Percentiles rank a stretch among this genome's conserved stretches.
These are phyloP conservation scores for Melanophora roralis DNA, from an alignment of 2,888 invertebrate species.

Conservation along the genomic window DNA sequence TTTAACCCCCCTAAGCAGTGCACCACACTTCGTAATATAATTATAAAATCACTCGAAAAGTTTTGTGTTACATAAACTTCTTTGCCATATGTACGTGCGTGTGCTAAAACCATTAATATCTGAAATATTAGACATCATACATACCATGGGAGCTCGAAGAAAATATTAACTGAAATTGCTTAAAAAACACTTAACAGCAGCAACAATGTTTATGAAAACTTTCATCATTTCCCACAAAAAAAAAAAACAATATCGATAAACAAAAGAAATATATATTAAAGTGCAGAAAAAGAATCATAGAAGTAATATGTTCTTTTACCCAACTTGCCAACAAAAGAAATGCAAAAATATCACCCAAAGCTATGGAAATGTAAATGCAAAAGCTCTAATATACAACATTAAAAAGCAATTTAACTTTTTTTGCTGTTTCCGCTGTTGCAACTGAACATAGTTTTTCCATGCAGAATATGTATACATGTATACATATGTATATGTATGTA, in stretches of 20 bases:
- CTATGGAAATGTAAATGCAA: constrained; percentile 44
- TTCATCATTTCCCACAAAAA: constrained; percentile 23
- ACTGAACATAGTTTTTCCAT: neutral
- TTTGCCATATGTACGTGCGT: neutral
- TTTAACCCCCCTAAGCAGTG: neutral
- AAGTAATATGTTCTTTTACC: constrained; percentile 10
- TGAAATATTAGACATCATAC: constrained; percentile 4
- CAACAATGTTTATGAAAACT: constrained; percentile 30
- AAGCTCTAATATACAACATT: constrained; percentile 52
- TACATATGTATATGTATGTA: too few species aligned
- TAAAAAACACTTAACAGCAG: neutral
- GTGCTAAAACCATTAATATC: neutral
- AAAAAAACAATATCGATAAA: neutral
- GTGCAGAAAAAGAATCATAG: neutral
- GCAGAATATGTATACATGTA: neutral
- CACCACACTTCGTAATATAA: neutral
- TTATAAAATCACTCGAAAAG: constrained; percentile 12
- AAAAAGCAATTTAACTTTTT: constrained; percentile 55
- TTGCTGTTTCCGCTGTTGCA: neutral
- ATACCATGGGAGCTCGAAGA: constrained; percentile 6
- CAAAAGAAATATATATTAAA: neutral
- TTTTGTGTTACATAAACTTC: too few species aligned
- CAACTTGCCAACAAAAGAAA: neutral
- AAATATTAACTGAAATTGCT: neutral
- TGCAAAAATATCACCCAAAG: constrained; percentile 28